phyloP scores from a whole-genome alignment of 1,140 invertebrate genomes.

The Goniozus legneri region DNA sequence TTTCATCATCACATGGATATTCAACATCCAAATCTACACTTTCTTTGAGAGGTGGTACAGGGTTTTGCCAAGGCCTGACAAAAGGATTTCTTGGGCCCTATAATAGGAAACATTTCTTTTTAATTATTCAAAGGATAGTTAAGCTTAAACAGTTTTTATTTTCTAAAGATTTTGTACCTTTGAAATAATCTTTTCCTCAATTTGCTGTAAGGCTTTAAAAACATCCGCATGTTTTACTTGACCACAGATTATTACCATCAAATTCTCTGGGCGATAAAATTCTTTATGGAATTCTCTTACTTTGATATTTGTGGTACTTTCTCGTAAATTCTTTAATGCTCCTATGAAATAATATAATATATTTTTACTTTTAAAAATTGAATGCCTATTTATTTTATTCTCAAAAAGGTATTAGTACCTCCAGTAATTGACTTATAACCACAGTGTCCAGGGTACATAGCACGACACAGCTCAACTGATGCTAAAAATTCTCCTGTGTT shows the following conservation, averaged over 20 bases:
- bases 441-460: slow-evolving; percentile 75
- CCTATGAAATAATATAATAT: slow-evolving; percentile 21
- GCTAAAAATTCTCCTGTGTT: slow-evolving; percentile 72
- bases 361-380: background rate
- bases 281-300: slow-evolving; percentile 78
- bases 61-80: slow-evolving; percentile 71
- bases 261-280: slow-evolving; percentile 89
- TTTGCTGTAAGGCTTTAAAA: slow-evolving; percentile 66
- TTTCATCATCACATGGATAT: slow-evolving; percentile 84
- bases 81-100: slow-evolving; percentile 61
- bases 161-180: slow-evolving; percentile 56
- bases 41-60: slow-evolving; percentile 62
- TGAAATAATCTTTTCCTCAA: slow-evolving; percentile 77
- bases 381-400: background rate
- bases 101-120: slow-evolving; percentile 20
- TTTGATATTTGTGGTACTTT: slow-evolving; percentile 77
- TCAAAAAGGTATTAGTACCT: slow-evolving; percentile 56
- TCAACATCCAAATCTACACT: slow-evolving; percentile 54
- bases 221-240: slow-evolving; percentile 74
- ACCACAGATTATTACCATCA: slow-evolving; percentile 80
- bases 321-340: slow-evolving; percentile 74
- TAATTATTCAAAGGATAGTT: background rate
- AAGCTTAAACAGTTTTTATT: background rate
- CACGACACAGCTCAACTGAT: slow-evolving; percentile 61
- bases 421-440: slow-evolving; percentile 84